A percentile compares a stretch with the other conserved stretches of the same genome.
phyloP scores from a whole-genome alignment of 2,113 vertebrate species.

The Nyctereutes procyonoides region DNA sequence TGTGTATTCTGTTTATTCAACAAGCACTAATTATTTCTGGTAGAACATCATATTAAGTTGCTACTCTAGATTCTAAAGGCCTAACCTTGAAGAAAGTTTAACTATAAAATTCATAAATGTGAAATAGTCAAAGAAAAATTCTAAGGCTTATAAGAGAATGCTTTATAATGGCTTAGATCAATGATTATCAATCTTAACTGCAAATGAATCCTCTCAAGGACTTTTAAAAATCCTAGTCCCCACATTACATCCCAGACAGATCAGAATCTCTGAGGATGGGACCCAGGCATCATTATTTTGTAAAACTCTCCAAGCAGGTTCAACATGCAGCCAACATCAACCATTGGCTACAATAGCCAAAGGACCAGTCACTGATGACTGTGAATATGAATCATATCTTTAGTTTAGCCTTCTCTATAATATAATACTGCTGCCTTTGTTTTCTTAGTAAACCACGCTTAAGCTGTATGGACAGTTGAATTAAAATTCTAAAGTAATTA shows the following conservation, averaged over 20 bases:
- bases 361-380: background rate
- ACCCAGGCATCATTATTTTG: background rate
- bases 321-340: background rate
- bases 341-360: background rate
- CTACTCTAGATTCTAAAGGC: slow-evolving; percentile 16
- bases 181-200: background rate
- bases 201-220: background rate
- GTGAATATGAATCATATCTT: background rate
- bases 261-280: background rate
- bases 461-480: background rate
- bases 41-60: background rate
- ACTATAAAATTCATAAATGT: background rate
- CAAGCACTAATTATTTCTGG: background rate
- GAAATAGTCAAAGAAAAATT: slow-evolving; percentile 40
- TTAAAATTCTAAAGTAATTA: slow-evolving; percentile 18
- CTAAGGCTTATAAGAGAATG: background rate
- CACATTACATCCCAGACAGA: background rate
- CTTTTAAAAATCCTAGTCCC: slow-evolving; percentile 17
- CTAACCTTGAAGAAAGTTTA: background rate
- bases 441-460: background rate
- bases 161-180: background rate
- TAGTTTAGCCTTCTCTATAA: background rate
- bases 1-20: background rate
- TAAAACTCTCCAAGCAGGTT: background rate
- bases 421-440: background rate